A percentile compares a stretch with the other conserved stretches of the same genome.
Evolutionary conservation across 2,888 invertebrate genomes (phyloP).

Genomic region (Amphimallon solstitiale): DNA sequence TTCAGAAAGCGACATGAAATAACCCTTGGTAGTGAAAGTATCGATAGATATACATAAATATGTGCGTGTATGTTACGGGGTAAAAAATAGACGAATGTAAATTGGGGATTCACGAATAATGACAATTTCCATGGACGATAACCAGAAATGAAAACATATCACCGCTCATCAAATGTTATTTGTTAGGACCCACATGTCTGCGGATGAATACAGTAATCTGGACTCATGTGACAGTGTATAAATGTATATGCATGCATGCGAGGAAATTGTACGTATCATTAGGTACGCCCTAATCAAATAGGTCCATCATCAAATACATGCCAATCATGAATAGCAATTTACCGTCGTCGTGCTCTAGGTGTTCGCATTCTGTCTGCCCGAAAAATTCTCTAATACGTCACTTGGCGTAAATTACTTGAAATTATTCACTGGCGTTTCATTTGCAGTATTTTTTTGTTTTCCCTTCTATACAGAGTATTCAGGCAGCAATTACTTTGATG

Average conservation of each 20-base stretch:
- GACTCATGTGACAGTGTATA: conserved; percentile 60
- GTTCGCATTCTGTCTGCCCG: conserved; percentile 31
- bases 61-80: too few relatives aligned
- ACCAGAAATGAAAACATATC: conserved; percentile 61
- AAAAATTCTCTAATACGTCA: conserved; percentile 54
- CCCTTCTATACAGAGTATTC: not conserved
- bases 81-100: conserved; percentile 18
- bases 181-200: conserved; percentile 59
- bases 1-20: too few relatives aligned
- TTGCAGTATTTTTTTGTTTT: conserved; percentile 50
- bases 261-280: conserved; percentile 64
- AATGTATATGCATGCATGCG: conserved; percentile 58
- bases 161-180: conserved; percentile 61
- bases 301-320: conserved; percentile 62
- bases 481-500: conserved; percentile 56
- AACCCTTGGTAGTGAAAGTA: too few relatives aligned
- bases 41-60: too few relatives aligned
- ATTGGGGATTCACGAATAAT: conserved; percentile 50
- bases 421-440: conserved; percentile 57
- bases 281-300: conserved; percentile 62
- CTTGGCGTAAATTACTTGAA: conserved; percentile 53
- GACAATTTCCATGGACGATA: conserved; percentile 58
- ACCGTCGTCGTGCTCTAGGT: conserved; percentile 9
- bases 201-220: conserved; percentile 61
- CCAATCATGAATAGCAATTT: conserved; percentile 61